phyloP scores from a whole-genome alignment of 2,797 vertebrate species.

The Phrynocephalus forsythii region DNA sequence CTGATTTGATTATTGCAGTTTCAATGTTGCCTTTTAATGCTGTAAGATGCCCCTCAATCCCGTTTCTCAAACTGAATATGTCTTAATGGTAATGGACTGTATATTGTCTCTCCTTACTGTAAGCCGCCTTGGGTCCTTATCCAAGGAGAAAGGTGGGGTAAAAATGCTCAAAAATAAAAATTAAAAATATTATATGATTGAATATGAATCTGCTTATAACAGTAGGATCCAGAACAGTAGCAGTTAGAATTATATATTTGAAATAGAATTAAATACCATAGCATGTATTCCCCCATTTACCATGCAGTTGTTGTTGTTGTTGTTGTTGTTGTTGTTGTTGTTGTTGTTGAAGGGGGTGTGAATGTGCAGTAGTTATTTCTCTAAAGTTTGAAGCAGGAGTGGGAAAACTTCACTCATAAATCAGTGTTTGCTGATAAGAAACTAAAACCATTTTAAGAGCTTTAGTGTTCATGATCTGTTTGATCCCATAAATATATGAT shows the following conservation, averaged over 20 bases:
- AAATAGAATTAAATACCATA: neutral
- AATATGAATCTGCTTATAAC: neutral
- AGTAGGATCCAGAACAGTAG: neutral
- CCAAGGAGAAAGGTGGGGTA: too few species aligned
- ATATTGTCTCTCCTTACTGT: too few species aligned
- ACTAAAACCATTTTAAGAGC: neutral
- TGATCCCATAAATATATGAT: accelerated
- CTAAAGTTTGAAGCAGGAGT: neutral
- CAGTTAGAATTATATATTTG: neutral
- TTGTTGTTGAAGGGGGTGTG: neutral
- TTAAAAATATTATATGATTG: neutral
- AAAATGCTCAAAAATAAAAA: too few species aligned
- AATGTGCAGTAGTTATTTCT: neutral
- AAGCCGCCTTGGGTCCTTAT: too few species aligned
- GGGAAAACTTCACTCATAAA: neutral
- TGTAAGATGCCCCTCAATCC: too few species aligned
- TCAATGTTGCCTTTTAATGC: too few species aligned
- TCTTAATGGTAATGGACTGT: too few species aligned
- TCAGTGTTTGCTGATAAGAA: neutral
- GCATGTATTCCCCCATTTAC: neutral
- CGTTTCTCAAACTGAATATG: too few species aligned
- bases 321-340: neutral
- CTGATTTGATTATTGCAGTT: neutral
- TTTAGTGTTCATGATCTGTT: neutral
- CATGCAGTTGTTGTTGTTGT: neutral